Evolutionary conservation across 2,888 invertebrate species (phyloP).

Genomic region (Drosophila histrio): DNA sequence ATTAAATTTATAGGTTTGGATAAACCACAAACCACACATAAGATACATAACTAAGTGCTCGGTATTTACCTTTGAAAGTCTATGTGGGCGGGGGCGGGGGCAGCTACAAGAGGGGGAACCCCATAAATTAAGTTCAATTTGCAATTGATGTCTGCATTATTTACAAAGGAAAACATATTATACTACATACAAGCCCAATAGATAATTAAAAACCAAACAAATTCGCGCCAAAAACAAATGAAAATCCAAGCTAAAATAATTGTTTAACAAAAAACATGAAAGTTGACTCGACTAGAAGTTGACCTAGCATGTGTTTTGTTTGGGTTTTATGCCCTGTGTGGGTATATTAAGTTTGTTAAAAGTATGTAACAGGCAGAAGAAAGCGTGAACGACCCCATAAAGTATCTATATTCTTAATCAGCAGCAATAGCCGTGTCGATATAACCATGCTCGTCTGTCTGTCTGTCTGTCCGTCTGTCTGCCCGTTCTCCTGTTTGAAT

Average conservation of each 20-base stretch:
- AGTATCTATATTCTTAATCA: no score
- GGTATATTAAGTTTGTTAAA: no score
- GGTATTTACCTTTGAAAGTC: slow-evolving; percentile 9
- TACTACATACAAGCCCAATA: slow-evolving; percentile 26
- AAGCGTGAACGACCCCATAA: no score
- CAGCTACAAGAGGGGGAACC: neutral
- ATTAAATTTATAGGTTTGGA: slow-evolving; percentile 32
- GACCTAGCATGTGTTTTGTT: neutral
- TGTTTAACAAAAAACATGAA: slow-evolving; percentile 1
- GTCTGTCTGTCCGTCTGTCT: no score
- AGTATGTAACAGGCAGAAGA: no score
- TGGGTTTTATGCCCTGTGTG: no score
- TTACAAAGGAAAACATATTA: slow-evolving; percentile 51
- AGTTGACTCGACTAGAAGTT: neutral
- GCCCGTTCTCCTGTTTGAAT: no score
- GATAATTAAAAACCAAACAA: slow-evolving; percentile 63
- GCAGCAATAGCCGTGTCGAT: no score
- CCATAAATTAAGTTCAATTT: slow-evolving; percentile 63
- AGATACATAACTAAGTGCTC: slow-evolving; percentile 25
- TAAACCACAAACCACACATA: slow-evolving; percentile 12
- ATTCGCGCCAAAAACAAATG: slow-evolving; percentile 50
- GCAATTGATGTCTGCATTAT: slow-evolving; percentile 64
- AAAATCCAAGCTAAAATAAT: slow-evolving; percentile 25
- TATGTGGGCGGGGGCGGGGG: neutral
- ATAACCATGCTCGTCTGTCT: no score